A percentile compares a stretch with the other conserved stretches of the same genome.
These are phyloP conservation scores for Aquatica leii DNA, from an alignment of 2,888 invertebrate genomes.

Conservation along the genomic window DNA sequence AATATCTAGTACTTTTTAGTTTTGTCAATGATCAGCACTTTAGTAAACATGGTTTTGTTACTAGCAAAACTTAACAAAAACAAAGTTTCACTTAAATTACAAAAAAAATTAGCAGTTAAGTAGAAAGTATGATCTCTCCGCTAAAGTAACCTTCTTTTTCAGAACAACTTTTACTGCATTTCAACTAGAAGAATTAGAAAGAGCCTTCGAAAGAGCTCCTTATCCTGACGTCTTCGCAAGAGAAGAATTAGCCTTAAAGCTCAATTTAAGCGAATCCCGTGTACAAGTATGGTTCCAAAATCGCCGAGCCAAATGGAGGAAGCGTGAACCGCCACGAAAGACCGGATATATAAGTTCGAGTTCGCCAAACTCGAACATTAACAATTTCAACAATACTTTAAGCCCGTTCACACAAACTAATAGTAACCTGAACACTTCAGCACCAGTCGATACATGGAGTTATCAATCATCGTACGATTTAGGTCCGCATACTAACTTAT, in stretches of 20 bases:
- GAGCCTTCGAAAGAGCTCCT: slow-evolving; percentile 94
- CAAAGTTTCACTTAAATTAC: no score
- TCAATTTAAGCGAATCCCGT: slow-evolving; percentile 84
- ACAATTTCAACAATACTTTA: slow-evolving; percentile 64
- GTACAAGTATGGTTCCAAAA: slow-evolving; percentile 90
- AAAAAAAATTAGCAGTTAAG: no score
- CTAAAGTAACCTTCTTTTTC: slow-evolving; percentile 41
- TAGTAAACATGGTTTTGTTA: no score
- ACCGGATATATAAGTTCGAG: slow-evolving; percentile 80
- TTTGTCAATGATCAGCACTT: no score
- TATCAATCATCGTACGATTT: slow-evolving; percentile 82
- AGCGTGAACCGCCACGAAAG: slow-evolving; percentile 91
- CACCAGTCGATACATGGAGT: slow-evolving; percentile 79
- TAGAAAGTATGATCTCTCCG: no score
- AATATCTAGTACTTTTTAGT: no score
- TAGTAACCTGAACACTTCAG: slow-evolving; percentile 47
- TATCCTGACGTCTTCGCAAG: slow-evolving; percentile 96
- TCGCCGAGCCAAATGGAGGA: slow-evolving; percentile 92
- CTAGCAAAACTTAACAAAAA: no score
- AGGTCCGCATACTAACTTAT: slow-evolving; percentile 76
- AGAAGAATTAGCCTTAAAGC: slow-evolving; percentile 90
- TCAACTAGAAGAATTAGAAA: slow-evolving; percentile 91
- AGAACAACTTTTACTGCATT: slow-evolving; percentile 97
- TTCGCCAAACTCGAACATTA: slow-evolving; percentile 70
- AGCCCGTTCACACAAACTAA: slow-evolving; percentile 65